Evolutionary conservation across 2,797 vertebrate species (phyloP), one percentile per base, ranked within the genome.

Genomic region (Pogoniulus pusillus): DNA sequence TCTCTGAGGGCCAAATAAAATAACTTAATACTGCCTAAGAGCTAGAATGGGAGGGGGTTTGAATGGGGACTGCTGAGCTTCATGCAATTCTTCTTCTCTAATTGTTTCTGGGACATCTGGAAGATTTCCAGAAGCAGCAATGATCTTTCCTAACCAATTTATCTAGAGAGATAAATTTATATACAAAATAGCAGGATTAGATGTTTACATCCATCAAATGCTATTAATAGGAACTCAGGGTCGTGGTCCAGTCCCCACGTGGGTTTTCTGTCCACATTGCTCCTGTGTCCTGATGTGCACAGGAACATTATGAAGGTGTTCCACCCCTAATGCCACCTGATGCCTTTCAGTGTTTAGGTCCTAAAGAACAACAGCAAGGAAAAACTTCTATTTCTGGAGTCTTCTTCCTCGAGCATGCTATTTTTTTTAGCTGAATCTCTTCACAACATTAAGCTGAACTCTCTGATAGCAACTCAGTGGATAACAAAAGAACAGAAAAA

Each of bases 161-260:
- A 49, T 68, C 74, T 69, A 7, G 64, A 18, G 66, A 16, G 51
- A 70, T 30, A 59, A 82, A n/a, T 8, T 12, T 70, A n/a, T 47
- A 51, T 58, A 29, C 82, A 27, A 47, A 90, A 57, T 39, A 70
- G 32, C 15, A 39, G 73, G 59, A 45, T 93, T 35, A 27, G 62
- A 73, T 71, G 14, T 54, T 16, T 14, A 2, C 6, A 12, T 63
- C 41, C 12, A 37, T 74, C 59, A 63, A 12, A 16, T 58, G 22
- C 62, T 82, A 3, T 87, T 71, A 54, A n/a, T 15, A 64, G 49
- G 35, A 41, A 1, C 34, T 12, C 6, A 6, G 19, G 26, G 57
- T 43, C 53, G n/a, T 1, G 32, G 11, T 12, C 70, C 24, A 4
- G n/a, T 82, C n/a, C 30, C 27, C n/a, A 0, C 0, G 2, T 65